Percentiles rank a stretch among this genome's conserved stretches.
phyloP scores from a whole-genome alignment of 2,888 invertebrate species.

The Hoplodrina blanda region DNA sequence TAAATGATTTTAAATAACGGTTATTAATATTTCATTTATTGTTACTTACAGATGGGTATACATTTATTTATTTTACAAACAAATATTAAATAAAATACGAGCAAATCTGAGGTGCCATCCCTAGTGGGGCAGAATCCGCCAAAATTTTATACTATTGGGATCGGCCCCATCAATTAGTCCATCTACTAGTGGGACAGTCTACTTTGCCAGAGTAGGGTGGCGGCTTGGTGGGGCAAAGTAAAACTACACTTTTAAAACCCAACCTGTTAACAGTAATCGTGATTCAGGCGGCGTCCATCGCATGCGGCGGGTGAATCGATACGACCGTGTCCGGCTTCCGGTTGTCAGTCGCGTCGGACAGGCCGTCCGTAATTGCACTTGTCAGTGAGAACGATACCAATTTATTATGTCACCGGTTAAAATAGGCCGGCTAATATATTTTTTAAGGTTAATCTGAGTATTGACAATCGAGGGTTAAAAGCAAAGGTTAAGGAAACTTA shows the following conservation, averaged over 20 bases:
- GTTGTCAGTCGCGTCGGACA: conserved; percentile 48
- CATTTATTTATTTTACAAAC: too few species aligned
- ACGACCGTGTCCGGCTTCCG: conserved; percentile 47
- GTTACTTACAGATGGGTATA: too few species aligned
- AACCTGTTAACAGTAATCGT: conserved; percentile 43
- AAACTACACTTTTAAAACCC: conserved; percentile 10
- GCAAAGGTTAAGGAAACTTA: neutral
- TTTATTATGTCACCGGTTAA: conserved; percentile 48
- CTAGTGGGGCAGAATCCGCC: too few species aligned
- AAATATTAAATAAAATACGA: too few species aligned
- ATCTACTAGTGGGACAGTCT: too few species aligned
- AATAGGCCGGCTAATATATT: conserved; percentile 26
- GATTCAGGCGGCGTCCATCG: conserved; percentile 54
- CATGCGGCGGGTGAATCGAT: conserved; percentile 59
- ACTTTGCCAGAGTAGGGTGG: too few species aligned
- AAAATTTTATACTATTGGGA: too few species aligned
- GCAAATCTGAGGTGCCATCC: too few species aligned
- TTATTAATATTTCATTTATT: too few species aligned
- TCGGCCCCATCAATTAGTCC: too few species aligned
- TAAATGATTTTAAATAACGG: too few species aligned
- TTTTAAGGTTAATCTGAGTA: conserved; percentile 25
- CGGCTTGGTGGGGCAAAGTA: too few species aligned
- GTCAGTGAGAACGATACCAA: conserved; percentile 52
- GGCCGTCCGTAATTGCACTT: conserved; percentile 52
- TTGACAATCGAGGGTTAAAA: conserved; percentile 20